Conservation (phyloP, 2,888 invertebrate genomes). For the Tineola bisselliella region DNA sequence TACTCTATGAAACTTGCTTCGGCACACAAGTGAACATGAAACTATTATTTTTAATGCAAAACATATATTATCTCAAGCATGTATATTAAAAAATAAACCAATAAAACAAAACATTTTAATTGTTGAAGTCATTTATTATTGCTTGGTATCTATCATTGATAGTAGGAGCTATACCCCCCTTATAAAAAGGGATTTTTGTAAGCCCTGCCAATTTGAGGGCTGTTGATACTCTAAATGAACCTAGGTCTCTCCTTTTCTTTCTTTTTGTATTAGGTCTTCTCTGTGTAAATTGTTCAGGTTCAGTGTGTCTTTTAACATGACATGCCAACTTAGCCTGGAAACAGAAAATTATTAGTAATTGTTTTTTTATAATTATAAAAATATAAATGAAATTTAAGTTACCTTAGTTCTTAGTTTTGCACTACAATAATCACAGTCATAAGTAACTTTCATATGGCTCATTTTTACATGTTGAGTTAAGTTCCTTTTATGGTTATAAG, state of each 20-base stretch:
- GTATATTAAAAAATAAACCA: too few relatives aligned
- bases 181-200: constrained; percentile 16
- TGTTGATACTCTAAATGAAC: constrained; percentile 33
- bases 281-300: background rate
- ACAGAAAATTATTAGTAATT: background rate
- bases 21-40: too few relatives aligned
- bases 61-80: too few relatives aligned
- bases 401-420: constrained; percentile 47
- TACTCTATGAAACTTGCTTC: too few relatives aligned
- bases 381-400: constrained; percentile 14
- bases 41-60: too few relatives aligned
- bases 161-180: constrained; percentile 13
- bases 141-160: background rate
- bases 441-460: constrained; percentile 56
- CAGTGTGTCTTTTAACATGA: background rate
- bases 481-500: constrained; percentile 65
- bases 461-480: constrained; percentile 61
- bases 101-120: too few relatives aligned
- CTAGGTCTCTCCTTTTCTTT: constrained; percentile 43
- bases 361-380: background rate
- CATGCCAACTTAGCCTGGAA: background rate
- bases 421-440: constrained; percentile 48
- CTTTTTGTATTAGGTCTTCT: constrained; percentile 19
- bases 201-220: constrained; percentile 44
- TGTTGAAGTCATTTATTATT: too few relatives aligned